Conservation (phyloP, 2,113 vertebrate genomes). For the Channa maculata region DNA sequence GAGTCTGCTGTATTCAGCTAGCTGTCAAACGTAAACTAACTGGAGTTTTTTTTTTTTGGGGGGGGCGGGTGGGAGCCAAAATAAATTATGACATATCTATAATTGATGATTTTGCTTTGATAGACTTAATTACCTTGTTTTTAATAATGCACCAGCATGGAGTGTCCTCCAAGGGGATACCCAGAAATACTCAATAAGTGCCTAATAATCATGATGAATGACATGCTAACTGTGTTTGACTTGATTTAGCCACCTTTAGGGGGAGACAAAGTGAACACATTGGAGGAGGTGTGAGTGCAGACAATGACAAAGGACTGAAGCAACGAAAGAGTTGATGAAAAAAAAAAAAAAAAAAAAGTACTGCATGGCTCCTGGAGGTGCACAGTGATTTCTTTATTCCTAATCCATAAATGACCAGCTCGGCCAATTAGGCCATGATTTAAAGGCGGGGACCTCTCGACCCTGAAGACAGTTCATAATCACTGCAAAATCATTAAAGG, state of each 20-base stretch:
- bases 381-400: slow-evolving; percentile 44
- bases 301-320: slow-evolving; percentile 27
- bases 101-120: slow-evolving; percentile 56
- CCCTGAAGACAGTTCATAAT: slow-evolving; percentile 64
- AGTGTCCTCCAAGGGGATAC: slow-evolving; percentile 44
- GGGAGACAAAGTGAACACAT: slow-evolving; percentile 5
- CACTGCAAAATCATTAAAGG: slow-evolving; percentile 56
- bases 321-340: slow-evolving; percentile 17
- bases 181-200: slow-evolving; percentile 48
- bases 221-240: slow-evolving; percentile 47
- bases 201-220: slow-evolving; percentile 63
- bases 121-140: slow-evolving; percentile 58
- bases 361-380: slow-evolving; percentile 23
- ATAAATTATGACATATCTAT: slow-evolving; percentile 33
- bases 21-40: slow-evolving; percentile 4
- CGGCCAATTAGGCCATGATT: slow-evolving; percentile 63
- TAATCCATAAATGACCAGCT: slow-evolving; percentile 57
- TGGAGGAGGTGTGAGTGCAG: not conserved
- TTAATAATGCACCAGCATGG: slow-evolving; percentile 45
- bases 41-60: rapidly evolving
- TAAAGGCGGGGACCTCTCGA: slow-evolving; percentile 50
- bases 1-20: slow-evolving; percentile 7
- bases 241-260: slow-evolving; percentile 48
- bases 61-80: slow-evolving; percentile 8
- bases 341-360: not conserved